Conservation (phyloP, 2,888 invertebrate species). For the Lissonota sp. region DNA sequence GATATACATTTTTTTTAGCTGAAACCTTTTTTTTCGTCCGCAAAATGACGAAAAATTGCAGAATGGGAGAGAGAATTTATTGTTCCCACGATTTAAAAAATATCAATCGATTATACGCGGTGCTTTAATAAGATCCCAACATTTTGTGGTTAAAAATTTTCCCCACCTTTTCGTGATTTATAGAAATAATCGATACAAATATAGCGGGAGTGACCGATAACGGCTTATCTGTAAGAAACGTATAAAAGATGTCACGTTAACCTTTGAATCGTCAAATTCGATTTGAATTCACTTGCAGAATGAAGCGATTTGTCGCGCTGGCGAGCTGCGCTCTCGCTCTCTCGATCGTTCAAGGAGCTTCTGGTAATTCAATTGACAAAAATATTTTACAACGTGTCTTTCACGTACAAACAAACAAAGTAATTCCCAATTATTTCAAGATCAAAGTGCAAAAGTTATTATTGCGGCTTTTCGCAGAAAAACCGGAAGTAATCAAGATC, state of each 20-base stretch:
- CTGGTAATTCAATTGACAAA: constrained; percentile 70
- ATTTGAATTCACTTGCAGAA: constrained; percentile 60
- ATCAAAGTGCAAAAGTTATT: constrained; percentile 32
- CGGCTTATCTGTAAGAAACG: constrained; percentile 44
- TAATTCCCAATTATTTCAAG: background rate
- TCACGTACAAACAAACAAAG: too few species aligned
- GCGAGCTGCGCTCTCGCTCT: constrained; percentile 66
- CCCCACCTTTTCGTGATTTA: background rate
- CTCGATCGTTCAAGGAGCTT: constrained; percentile 65
- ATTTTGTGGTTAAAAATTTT: background rate
- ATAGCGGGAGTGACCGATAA: constrained; percentile 35
- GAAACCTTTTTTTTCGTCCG: too few species aligned
- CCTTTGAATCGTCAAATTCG: constrained; percentile 62
- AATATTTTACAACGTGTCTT: too few species aligned
- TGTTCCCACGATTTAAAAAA: too few species aligned
- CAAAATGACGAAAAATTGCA: too few species aligned
- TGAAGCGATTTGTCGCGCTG: constrained; percentile 73
- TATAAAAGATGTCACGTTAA: constrained; percentile 61
- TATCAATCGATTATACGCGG: background rate
- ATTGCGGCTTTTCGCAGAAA: constrained; percentile 40
- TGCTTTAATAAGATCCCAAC: background rate
- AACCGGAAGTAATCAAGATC: background rate
- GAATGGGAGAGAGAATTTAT: too few species aligned
- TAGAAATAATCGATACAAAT: constrained; percentile 21
- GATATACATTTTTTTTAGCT: too few species aligned